Evolutionary conservation across 2,888 invertebrate species (phyloP), one percentile per base, ranked within the genome.

Genomic region (Junonia oenone): DNA sequence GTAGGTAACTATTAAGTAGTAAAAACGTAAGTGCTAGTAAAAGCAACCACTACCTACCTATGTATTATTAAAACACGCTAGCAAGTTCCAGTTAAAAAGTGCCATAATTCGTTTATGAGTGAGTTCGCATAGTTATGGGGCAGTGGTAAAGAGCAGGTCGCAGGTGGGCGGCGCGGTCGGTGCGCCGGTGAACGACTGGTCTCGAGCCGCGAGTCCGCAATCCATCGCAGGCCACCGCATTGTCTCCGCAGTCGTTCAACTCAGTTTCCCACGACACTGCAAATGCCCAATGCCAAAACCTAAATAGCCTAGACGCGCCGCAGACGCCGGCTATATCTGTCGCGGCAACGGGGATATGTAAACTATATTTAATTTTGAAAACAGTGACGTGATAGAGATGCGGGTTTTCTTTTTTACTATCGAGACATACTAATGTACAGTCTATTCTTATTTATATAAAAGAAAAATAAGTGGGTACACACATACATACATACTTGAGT

Each of bases 231-330:
- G 52, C 60, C 55, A 48, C 57, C 56, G 59, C 84, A 87, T 88
- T 87, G 88, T 88, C 83, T 82, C 79, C 73, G 78, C 84, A 88
- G 90, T 90, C 89, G 87, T 89, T 90, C 90, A 89, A 89, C 90
- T 86, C 86, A 63, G 83, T 81, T 91, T 91, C 90, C 90, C 91
- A 91, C 88, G 88, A 85, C 81, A 78, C 81, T 78, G 59, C 57
- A 66, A 83, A 77, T 82, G 79, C 75, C 83, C 87, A 85, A 84
- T 87, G 86, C 86, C 86, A 87, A 86, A 83, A 80, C 76, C 77
- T 79, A 83, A 85, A 89, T 88, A 88, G 81, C 84, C 86, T 88
- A 89, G 89, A 88, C 89, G 83, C 83, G 80, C 75, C 75, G 76
- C 86, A 90, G 89, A 90, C 89, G 77, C 71, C 69, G 56, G 81